Base-by-base conservation (phyloP, 2,888 invertebrate genomes). In the Pristionchus fissidentatus region DNA sequence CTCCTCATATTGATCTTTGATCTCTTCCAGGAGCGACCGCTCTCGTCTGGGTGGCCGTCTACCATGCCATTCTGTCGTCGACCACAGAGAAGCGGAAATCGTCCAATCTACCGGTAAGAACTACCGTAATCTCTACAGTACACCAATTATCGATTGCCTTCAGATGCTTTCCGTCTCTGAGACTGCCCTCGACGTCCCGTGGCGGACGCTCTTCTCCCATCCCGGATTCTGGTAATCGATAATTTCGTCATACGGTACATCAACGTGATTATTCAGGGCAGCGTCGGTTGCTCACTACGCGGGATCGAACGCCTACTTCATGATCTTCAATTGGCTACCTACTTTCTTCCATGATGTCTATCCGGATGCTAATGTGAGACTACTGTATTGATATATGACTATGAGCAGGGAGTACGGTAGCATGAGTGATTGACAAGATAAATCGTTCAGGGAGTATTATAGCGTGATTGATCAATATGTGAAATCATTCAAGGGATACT, bases 331-430 rank as follows among this genome's bases (percentile, higher is more conserved):
- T 15, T 95, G 95, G 95, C 93, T 95, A 91, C 95, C 95, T 55
- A 95, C 95, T 66, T 95, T 95, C 92, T 95, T 95, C 91, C 94
- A 95, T 90, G 95, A 95, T 89, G 95, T 94, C 38, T 95, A 94
- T 90, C 95, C 95, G 0, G 94, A 94, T 87, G 95, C 95, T 52
- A 95, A 95, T 92, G 90, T 88, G 35, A 57, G 84, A 15, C 22
- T n/a, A n/a, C n/a, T n/a, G n/a, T n/a, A n/a, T 19, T 49, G 19
- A 10, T 19, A 10, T n/a, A n/a, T n/a, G n/a, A 52, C 19, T 22
- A 52, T 52, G 52, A 52, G 52, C 52, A 52, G 52, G 15, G 13
- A 52, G 13, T 52, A 19, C 13, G 10, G n/a, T n/a, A n/a, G n/a
- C 10, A 15, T 49, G 49, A 49, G 10, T 49, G 49, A 49, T 49